Percentiles rank a stretch among this genome's conserved stretches.
These are phyloP conservation scores for Papilio elwesi DNA, from an alignment of 2,888 invertebrate genomes.

Conservation along the genomic window DNA sequence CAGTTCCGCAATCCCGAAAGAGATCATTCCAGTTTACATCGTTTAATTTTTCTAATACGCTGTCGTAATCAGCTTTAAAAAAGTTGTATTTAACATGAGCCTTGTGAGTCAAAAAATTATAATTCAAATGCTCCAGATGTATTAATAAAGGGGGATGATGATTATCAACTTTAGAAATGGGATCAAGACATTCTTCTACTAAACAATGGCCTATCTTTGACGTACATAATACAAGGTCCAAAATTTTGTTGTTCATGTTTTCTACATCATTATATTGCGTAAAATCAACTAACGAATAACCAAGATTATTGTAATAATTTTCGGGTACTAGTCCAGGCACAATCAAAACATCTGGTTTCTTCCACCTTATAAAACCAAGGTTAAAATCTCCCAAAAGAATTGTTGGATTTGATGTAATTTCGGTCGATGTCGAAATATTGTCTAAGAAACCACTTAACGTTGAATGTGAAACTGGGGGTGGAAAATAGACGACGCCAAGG, in stretches of 20 bases:
- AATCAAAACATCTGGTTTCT: background rate
- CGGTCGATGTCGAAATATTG: background rate
- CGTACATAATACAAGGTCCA: background rate
- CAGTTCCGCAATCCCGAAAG: background rate
- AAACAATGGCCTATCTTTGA: background rate
- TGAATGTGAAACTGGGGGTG: background rate
- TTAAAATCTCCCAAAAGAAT: background rate
- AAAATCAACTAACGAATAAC: background rate
- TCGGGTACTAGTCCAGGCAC: background rate
- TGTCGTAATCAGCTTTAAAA: constrained; percentile 4
- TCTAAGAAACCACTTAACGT: background rate
- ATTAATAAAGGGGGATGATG: background rate
- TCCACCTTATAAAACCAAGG: background rate
- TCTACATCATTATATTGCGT: too few species aligned
- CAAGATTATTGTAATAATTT: background rate
- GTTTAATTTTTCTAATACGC: background rate
- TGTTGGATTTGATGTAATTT: background rate
- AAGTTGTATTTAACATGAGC: background rate
- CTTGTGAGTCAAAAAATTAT: background rate
- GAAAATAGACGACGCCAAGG: background rate
- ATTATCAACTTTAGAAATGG: constrained; percentile 3
- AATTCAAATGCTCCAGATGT: background rate
- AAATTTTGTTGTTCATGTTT: background rate
- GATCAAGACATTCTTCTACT: background rate
- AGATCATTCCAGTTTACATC: background rate